phyloP scores from a whole-genome alignment of 2,113 vertebrate genomes.

The Lynx canadensis region DNA sequence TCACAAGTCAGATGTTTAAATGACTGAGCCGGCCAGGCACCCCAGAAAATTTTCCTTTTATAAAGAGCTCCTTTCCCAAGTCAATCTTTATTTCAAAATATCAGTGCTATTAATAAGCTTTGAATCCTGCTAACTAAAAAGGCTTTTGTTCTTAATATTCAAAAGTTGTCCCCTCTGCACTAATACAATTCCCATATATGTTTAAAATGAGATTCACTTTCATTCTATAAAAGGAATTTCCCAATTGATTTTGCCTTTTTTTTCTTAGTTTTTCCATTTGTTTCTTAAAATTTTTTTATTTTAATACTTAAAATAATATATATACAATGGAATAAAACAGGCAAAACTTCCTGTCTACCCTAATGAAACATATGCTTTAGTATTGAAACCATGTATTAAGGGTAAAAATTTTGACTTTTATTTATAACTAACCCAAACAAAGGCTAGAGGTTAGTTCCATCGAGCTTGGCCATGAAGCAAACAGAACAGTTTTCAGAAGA shows the following conservation, averaged over 20 bases:
- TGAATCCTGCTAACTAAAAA: background rate
- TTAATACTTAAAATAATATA: background rate
- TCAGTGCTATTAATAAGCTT: background rate
- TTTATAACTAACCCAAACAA: background rate
- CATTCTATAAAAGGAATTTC: background rate
- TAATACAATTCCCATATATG: background rate
- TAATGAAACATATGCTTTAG: background rate
- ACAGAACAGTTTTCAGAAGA: background rate
- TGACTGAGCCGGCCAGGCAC: too few relatives aligned
- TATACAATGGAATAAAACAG: background rate
- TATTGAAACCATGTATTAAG: background rate
- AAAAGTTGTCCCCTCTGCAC: background rate
- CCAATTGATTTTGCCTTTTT: background rate
- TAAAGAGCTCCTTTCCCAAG: background rate
- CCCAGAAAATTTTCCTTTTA: background rate
- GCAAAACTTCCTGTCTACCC: background rate
- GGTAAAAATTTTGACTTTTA: background rate
- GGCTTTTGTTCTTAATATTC: background rate
- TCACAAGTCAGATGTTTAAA: too few relatives aligned
- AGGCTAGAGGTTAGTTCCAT: background rate
- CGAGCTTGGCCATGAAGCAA: background rate
- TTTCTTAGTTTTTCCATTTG: background rate
- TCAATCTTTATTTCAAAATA: background rate
- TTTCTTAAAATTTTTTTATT: background rate
- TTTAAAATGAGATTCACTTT: background rate